phyloP scores from a whole-genome alignment of 2,888 invertebrate species.

The Cordilura impudica region DNA sequence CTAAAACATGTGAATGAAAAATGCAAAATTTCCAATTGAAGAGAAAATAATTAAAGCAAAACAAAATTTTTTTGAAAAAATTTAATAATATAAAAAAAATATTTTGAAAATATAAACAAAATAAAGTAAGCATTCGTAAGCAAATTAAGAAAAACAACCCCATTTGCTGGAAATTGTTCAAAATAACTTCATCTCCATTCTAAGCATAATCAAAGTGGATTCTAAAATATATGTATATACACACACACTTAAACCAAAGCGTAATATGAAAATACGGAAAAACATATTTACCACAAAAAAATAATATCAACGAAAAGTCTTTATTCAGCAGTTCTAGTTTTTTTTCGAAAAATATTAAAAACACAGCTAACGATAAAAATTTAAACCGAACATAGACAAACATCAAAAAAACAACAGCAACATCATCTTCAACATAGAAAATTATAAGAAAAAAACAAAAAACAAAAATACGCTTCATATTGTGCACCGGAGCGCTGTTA shows the following conservation, averaged over 20 bases:
- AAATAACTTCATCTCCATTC: background rate
- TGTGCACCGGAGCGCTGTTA: background rate
- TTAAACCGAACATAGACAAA: background rate
- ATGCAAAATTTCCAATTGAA: background rate
- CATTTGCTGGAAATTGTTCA: background rate
- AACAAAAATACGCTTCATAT: background rate
- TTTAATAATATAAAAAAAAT: background rate
- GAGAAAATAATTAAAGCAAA: background rate
- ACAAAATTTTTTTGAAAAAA: background rate
- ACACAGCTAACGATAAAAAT: background rate
- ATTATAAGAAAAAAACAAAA: background rate
- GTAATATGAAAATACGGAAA: background rate
- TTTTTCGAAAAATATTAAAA: background rate
- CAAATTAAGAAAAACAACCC: background rate
- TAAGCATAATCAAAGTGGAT: background rate
- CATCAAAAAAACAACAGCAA: background rate
- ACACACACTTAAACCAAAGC: background rate
- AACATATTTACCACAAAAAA: background rate
- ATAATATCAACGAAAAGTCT: background rate
- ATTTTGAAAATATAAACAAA: background rate
- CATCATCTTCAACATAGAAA: background rate
- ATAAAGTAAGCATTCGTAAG: too few relatives aligned
- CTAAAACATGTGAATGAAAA: background rate
- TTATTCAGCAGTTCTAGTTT: too few relatives aligned
- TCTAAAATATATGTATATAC: background rate